Base-by-base conservation (phyloP, 2,888 invertebrate genomes). In the Drosophila austrosaltans region DNA sequence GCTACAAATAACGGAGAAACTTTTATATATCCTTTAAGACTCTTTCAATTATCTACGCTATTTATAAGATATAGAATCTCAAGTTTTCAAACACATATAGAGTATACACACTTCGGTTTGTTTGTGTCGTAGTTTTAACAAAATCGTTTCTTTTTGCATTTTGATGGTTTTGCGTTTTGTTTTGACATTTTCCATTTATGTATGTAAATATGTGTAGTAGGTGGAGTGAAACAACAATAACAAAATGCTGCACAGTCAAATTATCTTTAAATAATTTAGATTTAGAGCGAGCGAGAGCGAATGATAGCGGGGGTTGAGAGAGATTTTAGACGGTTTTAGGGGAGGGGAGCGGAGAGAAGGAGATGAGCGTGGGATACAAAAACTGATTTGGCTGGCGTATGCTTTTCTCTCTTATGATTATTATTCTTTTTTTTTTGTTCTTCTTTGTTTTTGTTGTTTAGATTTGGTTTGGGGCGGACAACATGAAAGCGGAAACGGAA, bases 261-360 rank as follows among this genome's bases (percentile, higher is more conserved):
- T 85, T 87, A 83, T 83, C 82, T 85, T 77, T 87, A 85, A 83
- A 83, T 83, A 85, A 83, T 83, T 87, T 87, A 87, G 85, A 69
- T 78, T 78, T 48, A 25, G 48, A 48, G 48, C 10, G 48, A 48
- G 48, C 48, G 48, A 48, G 48, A 48, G 10, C 0, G 22, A 48
- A 36, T 36, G 36, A 36, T 72, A 40, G 2, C 39, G 28, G 28
- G 28, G n/a, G 2, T 7, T 28, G 60, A 5, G 40, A 32, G 44
- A 20, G 20, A 3, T 28, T 32, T 32, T 32, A 32, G 5, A 32
- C 1, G 6, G 5, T 32, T 32, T 32, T 28, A 4, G 3, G 30
- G 6, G 5, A 6, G 5, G 44, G 3, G 22, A 16, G 20, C 20
- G 44, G 39, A 40, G 57, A 20, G 44, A 48, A 66, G 63, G 61